phyloP scores from a whole-genome alignment of 37 sponge, comb jelly and placozoan genomes.

The Beroe forskalii region DNA sequence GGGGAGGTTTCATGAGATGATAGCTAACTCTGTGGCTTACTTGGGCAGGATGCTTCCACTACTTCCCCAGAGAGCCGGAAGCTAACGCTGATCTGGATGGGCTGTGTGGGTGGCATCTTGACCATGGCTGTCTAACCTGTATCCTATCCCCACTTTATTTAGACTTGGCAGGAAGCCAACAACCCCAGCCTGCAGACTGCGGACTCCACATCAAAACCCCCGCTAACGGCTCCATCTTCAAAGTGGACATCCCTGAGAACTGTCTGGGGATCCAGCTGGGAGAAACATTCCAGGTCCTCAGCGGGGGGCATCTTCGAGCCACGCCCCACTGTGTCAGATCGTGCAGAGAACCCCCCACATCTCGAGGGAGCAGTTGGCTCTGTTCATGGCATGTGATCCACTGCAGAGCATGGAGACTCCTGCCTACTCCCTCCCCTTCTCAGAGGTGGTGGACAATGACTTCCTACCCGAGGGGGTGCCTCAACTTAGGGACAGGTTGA shows the following conservation, averaged over 20 bases:
- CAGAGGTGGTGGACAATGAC: not conserved
- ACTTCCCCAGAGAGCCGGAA: slow-evolving; percentile 19
- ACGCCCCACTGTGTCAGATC: slow-evolving; percentile 51
- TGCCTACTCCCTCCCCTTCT: not conserved
- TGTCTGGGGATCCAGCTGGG: slow-evolving; percentile 35
- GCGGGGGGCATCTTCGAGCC: slow-evolving; percentile 1
- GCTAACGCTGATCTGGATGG: not conserved
- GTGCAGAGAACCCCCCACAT: not conserved
- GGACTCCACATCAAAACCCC: slow-evolving; percentile 16
- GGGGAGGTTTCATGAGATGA: not conserved
- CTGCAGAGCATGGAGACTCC: not conserved
- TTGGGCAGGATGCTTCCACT: slow-evolving; percentile 27
- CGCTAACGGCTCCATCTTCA: not conserved
- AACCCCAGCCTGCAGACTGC: not conserved
- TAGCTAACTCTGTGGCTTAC: not conserved
- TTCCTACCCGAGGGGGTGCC: slow-evolving; percentile 29
- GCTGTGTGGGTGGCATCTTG: slow-evolving; percentile 51
- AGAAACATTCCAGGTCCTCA: slow-evolving; percentile 15
- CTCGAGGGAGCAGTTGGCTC: slow-evolving; percentile 33
- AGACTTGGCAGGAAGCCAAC: not conserved
- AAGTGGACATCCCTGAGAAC: slow-evolving; percentile 24
- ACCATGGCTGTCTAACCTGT: slow-evolving; percentile 32
- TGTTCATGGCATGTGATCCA: slow-evolving; percentile 27
- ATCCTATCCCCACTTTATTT: slow-evolving; percentile 1
- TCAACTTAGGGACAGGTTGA: not conserved